phyloP scores from a whole-genome alignment of 2,113 vertebrate species.

The Prietella phreatophila region DNA sequence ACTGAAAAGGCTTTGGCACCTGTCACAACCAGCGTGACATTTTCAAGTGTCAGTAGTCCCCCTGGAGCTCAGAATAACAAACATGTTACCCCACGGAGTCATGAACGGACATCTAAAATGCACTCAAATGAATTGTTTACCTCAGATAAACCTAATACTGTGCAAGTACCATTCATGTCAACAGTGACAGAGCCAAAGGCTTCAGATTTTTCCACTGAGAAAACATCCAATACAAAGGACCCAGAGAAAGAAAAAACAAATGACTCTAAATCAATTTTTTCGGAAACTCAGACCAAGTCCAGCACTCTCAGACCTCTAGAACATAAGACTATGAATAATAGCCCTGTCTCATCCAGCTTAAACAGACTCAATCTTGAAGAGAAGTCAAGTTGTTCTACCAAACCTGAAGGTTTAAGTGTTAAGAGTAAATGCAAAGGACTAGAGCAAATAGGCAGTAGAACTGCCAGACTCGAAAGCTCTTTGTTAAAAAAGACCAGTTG shows the following conservation, averaged over 20 bases:
- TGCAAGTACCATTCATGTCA: constrained; percentile 47
- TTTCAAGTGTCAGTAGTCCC: constrained; percentile 36
- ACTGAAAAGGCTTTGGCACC: constrained; percentile 44
- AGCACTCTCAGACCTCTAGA: constrained; percentile 54
- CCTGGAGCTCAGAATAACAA: constrained; percentile 25
- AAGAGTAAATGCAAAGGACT: constrained; percentile 73
- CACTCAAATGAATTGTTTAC: constrained; percentile 20
- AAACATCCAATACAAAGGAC: constrained; percentile 60
- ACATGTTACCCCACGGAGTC: constrained; percentile 39
- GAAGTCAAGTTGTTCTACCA: constrained; percentile 68
- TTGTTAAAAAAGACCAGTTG: constrained; percentile 65
- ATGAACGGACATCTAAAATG: constrained; percentile 42
- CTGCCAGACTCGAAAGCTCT: constrained; percentile 55
- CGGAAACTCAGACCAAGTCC: constrained; percentile 57
- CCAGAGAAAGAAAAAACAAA: constrained; percentile 63
- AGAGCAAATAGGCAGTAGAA: constrained; percentile 57
- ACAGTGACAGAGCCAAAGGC: constrained; percentile 59
- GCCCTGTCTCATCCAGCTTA: constrained; percentile 63
- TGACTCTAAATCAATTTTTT: constrained; percentile 54
- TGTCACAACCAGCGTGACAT: constrained; percentile 30
- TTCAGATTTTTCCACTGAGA: constrained; percentile 52
- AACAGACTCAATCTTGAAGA: constrained; percentile 65
- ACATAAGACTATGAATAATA: constrained; percentile 63
- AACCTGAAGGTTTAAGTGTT: constrained; percentile 76
- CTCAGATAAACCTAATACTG: constrained; percentile 36